Percentiles rank a stretch among this genome's conserved stretches.
Evolutionary conservation across 2,888 invertebrate species (phyloP).

Genomic region (Pediacus dermestoides): DNA sequence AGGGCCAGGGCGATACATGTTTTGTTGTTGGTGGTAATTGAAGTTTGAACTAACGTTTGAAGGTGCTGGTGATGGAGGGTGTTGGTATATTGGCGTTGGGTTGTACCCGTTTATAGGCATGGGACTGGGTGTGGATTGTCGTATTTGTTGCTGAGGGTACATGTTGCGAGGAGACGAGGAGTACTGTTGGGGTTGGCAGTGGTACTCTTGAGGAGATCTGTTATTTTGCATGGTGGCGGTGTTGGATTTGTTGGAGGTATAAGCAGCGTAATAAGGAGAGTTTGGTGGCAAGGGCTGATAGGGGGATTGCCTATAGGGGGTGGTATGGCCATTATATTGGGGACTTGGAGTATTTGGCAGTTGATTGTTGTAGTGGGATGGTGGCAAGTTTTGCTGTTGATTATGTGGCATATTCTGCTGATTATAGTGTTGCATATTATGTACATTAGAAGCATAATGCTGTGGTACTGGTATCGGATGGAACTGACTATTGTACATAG

Average conservation of each 20-base stretch:
- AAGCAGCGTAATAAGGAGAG: constrained; percentile 27
- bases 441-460: not conserved
- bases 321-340: constrained; percentile 30
- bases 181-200: constrained; percentile 20
- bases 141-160: constrained; percentile 21
- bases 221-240: constrained; percentile 14
- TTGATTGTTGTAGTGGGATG: constrained; percentile 4
- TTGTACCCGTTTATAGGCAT: constrained; percentile 21
- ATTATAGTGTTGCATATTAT: constrained; percentile 36
- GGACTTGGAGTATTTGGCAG: constrained; percentile 1
- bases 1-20: constrained; percentile 17
- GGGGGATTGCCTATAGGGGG: constrained; percentile 36
- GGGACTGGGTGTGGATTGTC: constrained; percentile 33
- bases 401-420: constrained; percentile 40
- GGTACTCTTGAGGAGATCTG: constrained; percentile 12
- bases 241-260: constrained; percentile 21
- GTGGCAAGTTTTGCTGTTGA: constrained; percentile 16
- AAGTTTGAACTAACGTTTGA: constrained; percentile 33
- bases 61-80: constrained; percentile 43
- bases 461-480: constrained; percentile 43
- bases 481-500: constrained; percentile 43
- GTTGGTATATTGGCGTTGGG: constrained; percentile 33
- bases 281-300: constrained; percentile 38
- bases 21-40: constrained; percentile 31
- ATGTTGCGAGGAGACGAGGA: constrained; percentile 19